phyloP scores from a whole-genome alignment of 2,797 vertebrate genomes.

The Melanogrammus aeglefinus region DNA sequence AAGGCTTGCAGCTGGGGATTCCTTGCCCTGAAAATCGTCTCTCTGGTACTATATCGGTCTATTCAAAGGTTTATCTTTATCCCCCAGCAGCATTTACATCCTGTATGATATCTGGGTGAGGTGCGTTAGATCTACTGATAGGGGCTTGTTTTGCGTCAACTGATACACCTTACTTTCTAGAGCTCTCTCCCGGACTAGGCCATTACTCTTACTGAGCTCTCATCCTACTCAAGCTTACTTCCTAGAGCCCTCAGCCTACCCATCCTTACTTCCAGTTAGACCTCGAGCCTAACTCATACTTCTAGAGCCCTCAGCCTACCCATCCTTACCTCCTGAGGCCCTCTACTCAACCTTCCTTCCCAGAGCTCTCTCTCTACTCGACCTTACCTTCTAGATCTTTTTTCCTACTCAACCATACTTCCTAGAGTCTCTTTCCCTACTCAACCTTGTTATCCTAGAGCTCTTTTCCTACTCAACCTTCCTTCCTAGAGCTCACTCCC shows the following conservation, averaged over 20 bases:
- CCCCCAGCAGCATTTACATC: not conserved
- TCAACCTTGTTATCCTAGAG: not conserved
- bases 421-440: not conserved
- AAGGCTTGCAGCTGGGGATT: not conserved
- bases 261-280: not conserved
- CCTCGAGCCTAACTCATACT: not conserved
- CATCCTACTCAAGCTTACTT: not conserved
- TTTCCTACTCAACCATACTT: not conserved
- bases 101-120: slow-evolving; percentile 36
- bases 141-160: slow-evolving; percentile 30
- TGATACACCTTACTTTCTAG: not conserved
- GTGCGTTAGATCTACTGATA: slow-evolving; percentile 22
- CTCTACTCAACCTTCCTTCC: not conserved
- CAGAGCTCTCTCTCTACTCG: not conserved
- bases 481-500: not conserved
- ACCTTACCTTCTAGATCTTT: not conserved
- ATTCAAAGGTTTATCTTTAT: not conserved
- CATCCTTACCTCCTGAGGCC: not conserved
- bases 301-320: not conserved
- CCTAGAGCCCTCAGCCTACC: not conserved
- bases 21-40: not conserved
- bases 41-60: too few species aligned
- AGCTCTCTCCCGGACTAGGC: not conserved
- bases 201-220: too few species aligned
- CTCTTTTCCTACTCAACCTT: not conserved